Base-by-base conservation (phyloP, 2,113 vertebrate species). In the Pandion haliaetus region DNA sequence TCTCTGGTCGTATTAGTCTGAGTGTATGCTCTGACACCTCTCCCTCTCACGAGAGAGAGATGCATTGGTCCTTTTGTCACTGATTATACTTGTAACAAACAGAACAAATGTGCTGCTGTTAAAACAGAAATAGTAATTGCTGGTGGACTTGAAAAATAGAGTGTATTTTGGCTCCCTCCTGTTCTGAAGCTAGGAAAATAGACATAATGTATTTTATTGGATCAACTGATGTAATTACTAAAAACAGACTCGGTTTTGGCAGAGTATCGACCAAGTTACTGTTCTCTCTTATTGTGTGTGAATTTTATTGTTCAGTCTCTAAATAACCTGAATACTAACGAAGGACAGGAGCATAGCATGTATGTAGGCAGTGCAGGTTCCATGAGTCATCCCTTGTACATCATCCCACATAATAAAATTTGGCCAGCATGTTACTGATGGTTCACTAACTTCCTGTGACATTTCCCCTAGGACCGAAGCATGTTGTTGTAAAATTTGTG, bases 401-500 rank as follows among this genome's bases (percentile, higher is more conserved):
- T 76, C 32, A 31, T 17, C 81, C 80, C 63, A 40, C 7, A 2
- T 59, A 36, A 28, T 49, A 84, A 71, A 87, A 72, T 87, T 85
- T 82, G 63, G 18, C 50, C 47, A 49, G 38, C 5, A 0, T 12
- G 13, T 92, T 78, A 36, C 26, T 69, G 52, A 29, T 65, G 31
- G 25, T 76, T 83, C 32, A 17, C 71, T 83, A 69, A 86, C 76
- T 63, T 63, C 34, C 19, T 62, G 83, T 82, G 66, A 52, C 52
- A 5, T 93, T 94, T 91, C 61, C 45, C 66, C 36, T 93, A 99
- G 99, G 99, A 92, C 99, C 99, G 8, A 99, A 99, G 96, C 98
- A 99, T 16, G 98, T 99, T 34, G 98, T 98, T 78, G 98, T 99
- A 92, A 99, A 98, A 96, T 99, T 99, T 94, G 99, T 99, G 93